Base-by-base conservation (phyloP, 2,888 invertebrate species). In the Agonopterix heracliana region DNA sequence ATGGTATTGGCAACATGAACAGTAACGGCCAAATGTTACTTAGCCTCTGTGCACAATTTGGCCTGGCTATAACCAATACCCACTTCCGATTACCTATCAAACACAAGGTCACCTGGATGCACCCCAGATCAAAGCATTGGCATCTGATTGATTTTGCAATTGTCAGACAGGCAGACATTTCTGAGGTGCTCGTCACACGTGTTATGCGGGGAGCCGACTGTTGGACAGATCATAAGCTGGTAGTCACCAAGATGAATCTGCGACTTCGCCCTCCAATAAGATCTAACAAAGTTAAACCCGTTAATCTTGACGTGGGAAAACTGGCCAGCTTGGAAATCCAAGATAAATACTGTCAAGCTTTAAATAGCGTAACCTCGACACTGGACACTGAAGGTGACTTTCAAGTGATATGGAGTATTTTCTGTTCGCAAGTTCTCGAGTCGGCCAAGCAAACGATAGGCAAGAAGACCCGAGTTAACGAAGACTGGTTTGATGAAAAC, bases 41-140 rank as follows among this genome's bases (percentile, higher is more conserved):
- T 4, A 45, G 44, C 26, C 42, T 59, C 5, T 56, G 54, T 48
- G 50, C 53, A 9, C 51, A 57, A 50, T 52, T 49, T 38, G 44
- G 45, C 8, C 55, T 55, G 1, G 13, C 14, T 9, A 52, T 54
- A 9, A 54, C 53, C 0, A 57, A 52, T n/a, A 53, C 12, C 0
- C 49, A 34, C 17, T 53, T 53, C 42, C 45, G 54, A 34, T 14
- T 59, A 4, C 46, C 56, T 1, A 51, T 47, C 0, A 62, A 58
- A 38, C 47, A 49, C 14, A 59, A 58, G 35, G 59, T 54, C 10
- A 46, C 57, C 4, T 57, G 57, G 56, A 56, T 59, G 55, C 60
- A 63, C 41, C 57, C 56, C 4, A 38, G 63, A 8, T 60, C 60
- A 1, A 57, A 54, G 17, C 61, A 60, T 44, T 60, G 57, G 59